Evolutionary conservation across 1,140 invertebrate genomes (phyloP).

Genomic region (Macrobrachium nipponense): DNA sequence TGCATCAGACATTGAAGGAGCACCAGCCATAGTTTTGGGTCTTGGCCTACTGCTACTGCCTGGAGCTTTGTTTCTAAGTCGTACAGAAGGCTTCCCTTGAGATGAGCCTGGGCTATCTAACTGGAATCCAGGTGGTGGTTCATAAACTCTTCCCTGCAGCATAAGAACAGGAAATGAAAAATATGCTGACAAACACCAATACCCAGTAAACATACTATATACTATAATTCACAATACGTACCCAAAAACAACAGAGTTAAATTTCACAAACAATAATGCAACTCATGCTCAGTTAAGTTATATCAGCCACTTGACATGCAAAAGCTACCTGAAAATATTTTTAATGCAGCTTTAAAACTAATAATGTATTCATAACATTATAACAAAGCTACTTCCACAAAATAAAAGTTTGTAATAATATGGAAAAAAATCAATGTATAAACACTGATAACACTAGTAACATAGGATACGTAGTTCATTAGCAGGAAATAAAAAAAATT

Average conservation of each 20-base stretch:
- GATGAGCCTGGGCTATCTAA: conserved; percentile 50
- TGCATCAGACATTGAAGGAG: conserved; percentile 34
- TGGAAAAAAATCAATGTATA: no score
- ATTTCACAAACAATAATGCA: conserved; percentile 10
- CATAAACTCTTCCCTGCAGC: conserved; percentile 56
- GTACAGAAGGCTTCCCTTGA: conserved; percentile 50
- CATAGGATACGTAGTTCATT: no score
- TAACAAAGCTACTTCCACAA: no score
- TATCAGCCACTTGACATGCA: conserved; percentile 23
- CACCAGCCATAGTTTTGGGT: conserved; percentile 62
- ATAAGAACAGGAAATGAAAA: background rate
- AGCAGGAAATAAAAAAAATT: no score
- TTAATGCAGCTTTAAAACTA: no score
- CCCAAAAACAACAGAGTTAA: background rate
- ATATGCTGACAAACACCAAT: background rate
- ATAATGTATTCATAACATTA: no score
- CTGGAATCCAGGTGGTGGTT: conserved; percentile 53
- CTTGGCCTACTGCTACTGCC: conserved; percentile 44
- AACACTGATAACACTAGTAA: no score
- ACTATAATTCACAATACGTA: background rate
- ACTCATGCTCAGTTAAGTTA: conserved; percentile 33
- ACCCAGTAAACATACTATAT: background rate
- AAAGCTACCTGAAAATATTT: background rate
- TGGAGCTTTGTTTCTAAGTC: conserved; percentile 58
- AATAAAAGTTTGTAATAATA: no score